Evolutionary conservation across 2,797 vertebrate species (phyloP).

Genomic region (Chelon auratus): DNA sequence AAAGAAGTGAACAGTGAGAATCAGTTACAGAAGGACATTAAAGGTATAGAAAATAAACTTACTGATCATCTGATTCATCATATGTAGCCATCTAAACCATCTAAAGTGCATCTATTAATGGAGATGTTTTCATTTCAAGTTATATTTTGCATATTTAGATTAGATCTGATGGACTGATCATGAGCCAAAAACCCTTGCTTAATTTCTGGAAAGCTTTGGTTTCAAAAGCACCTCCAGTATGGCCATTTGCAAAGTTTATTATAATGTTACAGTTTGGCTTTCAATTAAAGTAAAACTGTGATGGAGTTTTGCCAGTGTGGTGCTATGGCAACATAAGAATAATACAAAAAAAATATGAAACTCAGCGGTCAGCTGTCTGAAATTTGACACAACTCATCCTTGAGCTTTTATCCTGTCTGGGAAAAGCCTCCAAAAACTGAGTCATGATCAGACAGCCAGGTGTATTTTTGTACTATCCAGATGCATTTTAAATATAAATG

Average conservation of each 20-base stretch:
- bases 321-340: conserved; percentile 7
- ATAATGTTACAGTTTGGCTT: neutral
- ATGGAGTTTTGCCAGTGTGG: conserved; percentile 19
- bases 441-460: neutral
- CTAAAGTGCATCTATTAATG: neutral
- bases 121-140: neutral
- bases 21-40: conserved; percentile 8
- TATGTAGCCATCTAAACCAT: too few species aligned
- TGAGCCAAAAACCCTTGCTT: neutral
- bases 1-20: conserved; percentile 1
- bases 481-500: conserved; percentile 5
- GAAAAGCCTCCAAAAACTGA: too few species aligned
- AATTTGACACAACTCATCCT: conserved; percentile 20
- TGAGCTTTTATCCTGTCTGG: conserved; percentile 7
- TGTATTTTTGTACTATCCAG: neutral
- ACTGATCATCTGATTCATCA: neutral
- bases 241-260: neutral
- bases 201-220: conserved; percentile 1
- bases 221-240: neutral
- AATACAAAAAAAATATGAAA: neutral
- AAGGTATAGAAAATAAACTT: neutral
- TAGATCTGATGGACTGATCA: neutral
- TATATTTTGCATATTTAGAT: conserved; percentile 18
- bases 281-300: neutral
- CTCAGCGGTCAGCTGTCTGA: neutral